Evolutionary conservation across 2,888 invertebrate genomes (phyloP), one percentile per base, ranked within the genome.

Genomic region (Melipona bicolor): DNA sequence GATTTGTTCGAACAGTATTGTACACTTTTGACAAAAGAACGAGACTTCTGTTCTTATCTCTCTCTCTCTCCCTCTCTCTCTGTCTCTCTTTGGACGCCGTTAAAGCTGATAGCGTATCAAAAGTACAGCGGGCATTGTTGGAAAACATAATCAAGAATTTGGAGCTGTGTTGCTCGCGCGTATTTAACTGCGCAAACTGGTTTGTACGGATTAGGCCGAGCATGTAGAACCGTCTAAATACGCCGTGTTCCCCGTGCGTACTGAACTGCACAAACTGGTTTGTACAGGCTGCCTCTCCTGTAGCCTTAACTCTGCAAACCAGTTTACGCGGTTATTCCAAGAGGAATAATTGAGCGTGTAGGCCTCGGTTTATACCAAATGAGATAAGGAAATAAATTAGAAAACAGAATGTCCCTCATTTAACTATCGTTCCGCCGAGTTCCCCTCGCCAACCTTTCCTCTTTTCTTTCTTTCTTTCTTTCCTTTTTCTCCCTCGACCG

Each of bases 201-300:
- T 83, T 83, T 85, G 78, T 75, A 77, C 80, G 85, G 82, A 85
- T 86, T 83, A 86, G 85, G 86, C 83, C 77, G 80, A 85, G 82
- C 85, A 80, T 79, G 84, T 86, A 80, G 76, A 78, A 83, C 86
- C 85, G 85, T 79, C 87, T 87, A 87, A 87, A 87, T 85, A 85
- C 83, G 77, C 83, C 68, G 80, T 77, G 79, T 83, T 79, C 67
- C 80, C 80, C 56, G 85, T 77, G 83, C 86, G 85, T 85, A 85
- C 86, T 77, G 87, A 85, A 83, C 81, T 81, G 83, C 83, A 77
- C 81, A 85, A 86, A 87, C 85, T 85, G 85, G 86, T 86, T 87
- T 85, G 80, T 71, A 79, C 85, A 81, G 86, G 86, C 70, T 77
- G 78, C 69, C 83, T 77, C 82, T 76, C 75, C 78, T 79, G 79